phyloP scores from a whole-genome alignment of 2,797 vertebrate species.

The Eidolon dupreanum region DNA sequence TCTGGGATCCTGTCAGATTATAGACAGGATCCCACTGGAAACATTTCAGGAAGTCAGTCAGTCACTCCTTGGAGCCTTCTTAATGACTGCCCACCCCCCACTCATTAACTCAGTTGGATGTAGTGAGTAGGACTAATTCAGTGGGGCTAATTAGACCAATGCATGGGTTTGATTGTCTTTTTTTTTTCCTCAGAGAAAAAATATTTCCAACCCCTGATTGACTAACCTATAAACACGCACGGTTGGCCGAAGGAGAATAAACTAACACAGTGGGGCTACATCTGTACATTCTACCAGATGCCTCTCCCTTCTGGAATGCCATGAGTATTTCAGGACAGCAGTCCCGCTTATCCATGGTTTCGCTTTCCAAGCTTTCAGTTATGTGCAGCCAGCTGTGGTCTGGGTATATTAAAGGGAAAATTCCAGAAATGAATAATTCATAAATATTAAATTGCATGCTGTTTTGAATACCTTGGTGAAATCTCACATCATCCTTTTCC shows the following conservation, averaged over 20 bases:
- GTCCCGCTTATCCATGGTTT: too few relatives aligned
- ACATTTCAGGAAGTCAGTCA: constrained; percentile 4
- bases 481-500: neutral
- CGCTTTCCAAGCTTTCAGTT: neutral
- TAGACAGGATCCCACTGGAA: neutral
- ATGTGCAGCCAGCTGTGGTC: neutral
- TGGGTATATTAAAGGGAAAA: neutral
- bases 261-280: neutral
- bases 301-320: neutral
- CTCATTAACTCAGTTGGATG: neutral
- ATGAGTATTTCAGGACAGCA: neutral
- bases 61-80: neutral
- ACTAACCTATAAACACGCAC: neutral
- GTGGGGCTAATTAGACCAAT: neutral
- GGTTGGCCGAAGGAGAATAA: neutral
- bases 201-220: neutral
- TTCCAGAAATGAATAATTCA: neutral
- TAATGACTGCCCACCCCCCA: neutral
- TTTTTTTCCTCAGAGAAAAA: neutral
- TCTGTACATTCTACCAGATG: neutral
- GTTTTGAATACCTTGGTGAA: neutral
- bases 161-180: neutral
- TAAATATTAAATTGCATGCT: neutral
- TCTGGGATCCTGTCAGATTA: constrained; percentile 12
- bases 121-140: neutral